A percentile compares a stretch with the other conserved stretches of the same genome.
These are phyloP conservation scores for Oedothorax gibbosus DNA, from an alignment of 1,140 invertebrate species.

Conservation along the genomic window DNA sequence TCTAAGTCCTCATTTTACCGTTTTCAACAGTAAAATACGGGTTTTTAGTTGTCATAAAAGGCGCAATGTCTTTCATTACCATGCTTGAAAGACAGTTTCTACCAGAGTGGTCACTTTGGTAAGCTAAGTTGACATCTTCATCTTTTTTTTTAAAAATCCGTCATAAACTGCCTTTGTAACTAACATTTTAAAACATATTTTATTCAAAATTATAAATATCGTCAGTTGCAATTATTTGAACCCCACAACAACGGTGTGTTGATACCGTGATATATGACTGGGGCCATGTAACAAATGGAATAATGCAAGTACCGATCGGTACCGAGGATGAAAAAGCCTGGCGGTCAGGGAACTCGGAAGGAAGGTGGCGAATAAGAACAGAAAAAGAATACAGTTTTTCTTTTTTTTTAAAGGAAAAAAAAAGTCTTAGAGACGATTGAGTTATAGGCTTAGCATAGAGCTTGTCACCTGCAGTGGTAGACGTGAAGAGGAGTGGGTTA, in stretches of 20 bases:
- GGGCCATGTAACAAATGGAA: slow-evolving; percentile 40
- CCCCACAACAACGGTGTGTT: not conserved
- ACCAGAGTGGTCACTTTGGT: too few species aligned
- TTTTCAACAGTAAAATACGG: too few species aligned
- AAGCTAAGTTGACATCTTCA: too few species aligned
- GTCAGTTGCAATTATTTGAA: too few species aligned
- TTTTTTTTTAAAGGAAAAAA: slow-evolving; percentile 3
- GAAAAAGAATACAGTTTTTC: not conserved
- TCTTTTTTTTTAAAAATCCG: too few species aligned
- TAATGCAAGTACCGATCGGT: slow-evolving; percentile 29
- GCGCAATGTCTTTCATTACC: too few species aligned
- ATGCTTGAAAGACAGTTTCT: too few species aligned
- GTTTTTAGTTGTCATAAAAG: too few species aligned
- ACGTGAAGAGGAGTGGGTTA: slow-evolving; percentile 20
- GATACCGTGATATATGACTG: slow-evolving; percentile 26
- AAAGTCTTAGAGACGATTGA: slow-evolving; percentile 43
- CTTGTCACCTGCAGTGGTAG: slow-evolving; percentile 53
- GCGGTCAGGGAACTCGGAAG: not conserved
- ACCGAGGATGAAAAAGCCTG: not conserved
- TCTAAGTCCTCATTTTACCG: too few species aligned
- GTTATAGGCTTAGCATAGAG: slow-evolving; percentile 51
- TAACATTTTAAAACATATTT: too few species aligned
- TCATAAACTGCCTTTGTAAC: too few species aligned
- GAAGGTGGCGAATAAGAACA: not conserved
- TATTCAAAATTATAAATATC: too few species aligned